These are phyloP conservation scores for Turdus rufiventris DNA, from an alignment of 2,113 vertebrate genomes.

Conservation along the genomic window DNA sequence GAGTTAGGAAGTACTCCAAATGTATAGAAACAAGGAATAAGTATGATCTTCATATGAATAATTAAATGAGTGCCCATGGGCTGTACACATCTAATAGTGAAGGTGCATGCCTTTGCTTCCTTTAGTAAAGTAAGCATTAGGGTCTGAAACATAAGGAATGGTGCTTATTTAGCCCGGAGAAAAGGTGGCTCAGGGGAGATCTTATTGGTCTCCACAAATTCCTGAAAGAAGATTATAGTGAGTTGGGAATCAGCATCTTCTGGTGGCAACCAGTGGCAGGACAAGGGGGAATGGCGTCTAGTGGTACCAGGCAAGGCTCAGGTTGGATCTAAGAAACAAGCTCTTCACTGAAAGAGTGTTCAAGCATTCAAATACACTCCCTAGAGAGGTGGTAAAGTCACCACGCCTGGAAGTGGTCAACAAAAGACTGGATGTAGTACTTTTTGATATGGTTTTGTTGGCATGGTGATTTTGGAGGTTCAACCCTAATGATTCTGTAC, in stretches of 20 bases:
- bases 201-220: background rate
- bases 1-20: background rate
- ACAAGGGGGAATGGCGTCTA: background rate
- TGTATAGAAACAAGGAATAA: background rate
- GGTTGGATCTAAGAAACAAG: background rate
- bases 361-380: background rate
- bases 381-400: background rate
- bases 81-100: background rate
- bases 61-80: background rate
- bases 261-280: background rate
- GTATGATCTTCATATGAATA: background rate
- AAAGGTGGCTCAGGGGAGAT: background rate
- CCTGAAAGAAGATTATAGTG: background rate
- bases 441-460: background rate
- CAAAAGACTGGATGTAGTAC: background rate
- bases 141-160: rapidly evolving
- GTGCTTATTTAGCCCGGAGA: background rate
- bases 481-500: background rate
- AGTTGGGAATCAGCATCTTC: background rate
- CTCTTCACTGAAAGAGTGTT: background rate
- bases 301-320: background rate
- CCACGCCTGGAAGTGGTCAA: background rate
- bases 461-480: background rate
- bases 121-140: background rate
- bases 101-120: background rate